Base-by-base conservation (phyloP, 1,140 invertebrate species). In the Cotesia vestalis region DNA sequence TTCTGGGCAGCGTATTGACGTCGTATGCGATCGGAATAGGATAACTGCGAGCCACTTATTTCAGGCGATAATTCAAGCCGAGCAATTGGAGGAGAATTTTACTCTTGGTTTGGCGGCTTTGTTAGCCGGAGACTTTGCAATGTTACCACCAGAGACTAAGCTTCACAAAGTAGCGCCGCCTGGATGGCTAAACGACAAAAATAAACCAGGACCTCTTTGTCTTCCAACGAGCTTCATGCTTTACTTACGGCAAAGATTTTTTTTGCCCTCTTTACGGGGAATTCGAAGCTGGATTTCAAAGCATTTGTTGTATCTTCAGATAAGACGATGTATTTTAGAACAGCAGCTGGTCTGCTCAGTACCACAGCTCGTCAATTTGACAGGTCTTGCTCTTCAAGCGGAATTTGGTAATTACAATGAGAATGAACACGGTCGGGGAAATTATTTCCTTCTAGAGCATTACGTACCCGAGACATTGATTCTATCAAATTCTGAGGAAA, bases 361-460 rank as follows among this genome's bases (percentile, higher is more conserved):
- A 76, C 87, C 88, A 76, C 91, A 90, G 85, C 87, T 90, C 79
- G 90, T 91, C 77, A 90, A 90, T 78, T 84, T 95, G 66, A 90
- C 92, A 70, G 93, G 92, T 9, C 90, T 94, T 69, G 94, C 94
- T 35, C 86, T 95, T 66, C 94, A 95, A 82, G 92, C 93, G 52
- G 94, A 95, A 85, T 94, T 94, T 88, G 94, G 94, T 35, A 91
- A 95, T 83, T 94, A 92, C 81, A 90, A 88, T 64, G 85, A 89
- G 72, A 88, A 89, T 73, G 90, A 92, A 81, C 91, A 92, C 84
- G 91, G 91, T 53, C 89, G 87, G 66, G 90, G 89, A 12, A 92
- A 93, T 85, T 95, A 95, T 79, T 95, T 94, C 84, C 82, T 94
- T 14, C 79, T 93, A 12, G 93, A 95, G 79, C 93, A 95, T 84